A percentile compares a stretch with the other conserved stretches of the same genome.
Conservation (phyloP, 2,113 vertebrate genomes). For the Miniopterus natalensis region DNA sequence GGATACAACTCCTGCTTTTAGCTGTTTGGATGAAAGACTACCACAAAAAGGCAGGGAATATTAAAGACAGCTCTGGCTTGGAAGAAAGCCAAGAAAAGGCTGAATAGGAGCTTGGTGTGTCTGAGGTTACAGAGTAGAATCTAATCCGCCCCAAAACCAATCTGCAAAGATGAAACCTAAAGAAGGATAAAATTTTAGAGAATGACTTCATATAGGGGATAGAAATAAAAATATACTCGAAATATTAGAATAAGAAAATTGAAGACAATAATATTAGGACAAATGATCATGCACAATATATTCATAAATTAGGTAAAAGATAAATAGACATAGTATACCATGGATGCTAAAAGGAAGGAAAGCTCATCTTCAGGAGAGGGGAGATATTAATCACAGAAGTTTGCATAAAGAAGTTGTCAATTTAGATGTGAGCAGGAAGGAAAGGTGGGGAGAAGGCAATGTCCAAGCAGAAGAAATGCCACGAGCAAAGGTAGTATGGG, state of each 20-base stretch:
- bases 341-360: slow-evolving; percentile 11
- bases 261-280: neutral
- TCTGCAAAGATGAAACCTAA: slow-evolving; percentile 15
- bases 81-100: slow-evolving; percentile 28
- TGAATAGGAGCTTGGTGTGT: neutral
- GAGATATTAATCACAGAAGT: slow-evolving; percentile 1
- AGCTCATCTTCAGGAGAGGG: neutral
- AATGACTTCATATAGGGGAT: neutral
- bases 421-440: slow-evolving; percentile 32
- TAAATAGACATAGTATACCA: neutral
- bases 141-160: neutral
- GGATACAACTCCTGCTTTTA: neutral
- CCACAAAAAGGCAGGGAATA: neutral
- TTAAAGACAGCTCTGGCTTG: slow-evolving; percentile 20
- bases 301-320: slow-evolving; percentile 34
- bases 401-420: neutral
- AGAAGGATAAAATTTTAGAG: neutral
- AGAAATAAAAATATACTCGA: slow-evolving; percentile 54
- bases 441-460: neutral
- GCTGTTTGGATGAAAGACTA: slow-evolving; percentile 15
- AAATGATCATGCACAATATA: slow-evolving; percentile 23
- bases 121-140: slow-evolving; percentile 47
- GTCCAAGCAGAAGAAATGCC: slow-evolving; percentile 11
- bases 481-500: neutral
- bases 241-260: slow-evolving; percentile 29